These are phyloP conservation scores for Psilopogon haemacephalus DNA, from an alignment of 2,113 vertebrate genomes.

Conservation along the genomic window DNA sequence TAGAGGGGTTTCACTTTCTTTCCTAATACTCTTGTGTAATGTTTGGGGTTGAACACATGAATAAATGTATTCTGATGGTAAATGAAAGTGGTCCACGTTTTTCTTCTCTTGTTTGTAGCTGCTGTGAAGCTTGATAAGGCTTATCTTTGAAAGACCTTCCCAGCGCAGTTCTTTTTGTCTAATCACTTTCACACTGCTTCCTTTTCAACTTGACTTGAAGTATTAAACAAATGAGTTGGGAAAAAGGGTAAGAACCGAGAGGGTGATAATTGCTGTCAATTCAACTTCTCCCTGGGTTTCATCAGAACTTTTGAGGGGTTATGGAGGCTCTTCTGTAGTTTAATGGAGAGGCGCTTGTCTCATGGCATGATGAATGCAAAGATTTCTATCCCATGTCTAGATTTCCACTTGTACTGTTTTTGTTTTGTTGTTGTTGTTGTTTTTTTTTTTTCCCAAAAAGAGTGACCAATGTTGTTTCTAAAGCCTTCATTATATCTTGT, in stretches of 20 bases:
- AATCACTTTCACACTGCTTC: background rate
- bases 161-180: background rate
- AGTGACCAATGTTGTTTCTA: background rate
- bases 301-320: background rate
- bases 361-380: accelerated
- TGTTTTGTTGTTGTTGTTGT: background rate
- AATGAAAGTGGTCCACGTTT: background rate
- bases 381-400: background rate
- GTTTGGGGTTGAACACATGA: background rate
- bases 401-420: background rate
- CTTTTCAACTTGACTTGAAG: constrained; percentile 22
- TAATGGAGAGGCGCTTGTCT: background rate
- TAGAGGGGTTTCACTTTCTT: background rate
- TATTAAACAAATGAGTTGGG: background rate
- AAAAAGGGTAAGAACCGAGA: background rate
- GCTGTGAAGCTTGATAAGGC: constrained; percentile 39
- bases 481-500: background rate
- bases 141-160: constrained; percentile 1
- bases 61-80: background rate
- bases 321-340: background rate
- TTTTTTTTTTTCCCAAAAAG: background rate
- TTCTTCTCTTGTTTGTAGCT: background rate
- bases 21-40: background rate
- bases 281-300: background rate
- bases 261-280: background rate